phyloP scores from a whole-genome alignment of 2,113 vertebrate species.

The Phainopepla nitens region DNA sequence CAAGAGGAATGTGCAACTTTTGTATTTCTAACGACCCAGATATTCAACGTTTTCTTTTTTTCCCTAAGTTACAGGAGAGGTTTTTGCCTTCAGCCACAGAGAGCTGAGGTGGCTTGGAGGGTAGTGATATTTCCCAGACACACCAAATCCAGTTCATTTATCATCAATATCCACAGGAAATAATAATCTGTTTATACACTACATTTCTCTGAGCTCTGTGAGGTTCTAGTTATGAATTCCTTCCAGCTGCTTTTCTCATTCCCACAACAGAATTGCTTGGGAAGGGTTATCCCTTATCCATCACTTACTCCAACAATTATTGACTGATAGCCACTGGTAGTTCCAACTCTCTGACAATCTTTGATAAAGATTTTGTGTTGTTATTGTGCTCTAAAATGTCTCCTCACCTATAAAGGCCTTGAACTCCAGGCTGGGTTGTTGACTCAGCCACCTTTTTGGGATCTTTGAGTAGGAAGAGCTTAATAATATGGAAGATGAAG shows the following conservation, averaged over 20 bases:
- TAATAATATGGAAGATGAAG: neutral
- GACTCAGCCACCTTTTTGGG: neutral
- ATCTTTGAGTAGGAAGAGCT: neutral
- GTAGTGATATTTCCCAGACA: neutral
- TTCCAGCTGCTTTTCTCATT: constrained; percentile 64
- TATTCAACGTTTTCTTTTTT: neutral
- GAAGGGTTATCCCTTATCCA: constrained; percentile 37
- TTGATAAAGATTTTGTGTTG: constrained; percentile 19
- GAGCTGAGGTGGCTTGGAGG: neutral
- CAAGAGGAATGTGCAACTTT: neutral
- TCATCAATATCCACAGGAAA: constrained; percentile 61
- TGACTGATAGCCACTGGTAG: constrained; percentile 37
- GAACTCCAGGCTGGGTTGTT: neutral
- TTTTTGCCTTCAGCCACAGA: constrained; percentile 27
- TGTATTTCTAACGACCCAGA: neutral
- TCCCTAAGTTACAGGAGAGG: neutral
- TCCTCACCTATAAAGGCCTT: neutral
- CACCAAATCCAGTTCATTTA: constrained; percentile 20
- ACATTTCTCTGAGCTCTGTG: constrained; percentile 11
- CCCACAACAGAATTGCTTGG: constrained; percentile 24
- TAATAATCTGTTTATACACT: constrained; percentile 59
- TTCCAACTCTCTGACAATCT: neutral
- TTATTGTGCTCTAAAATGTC: neutral
- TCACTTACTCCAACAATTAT: constrained; percentile 39
- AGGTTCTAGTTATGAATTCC: constrained; percentile 50